Conservation (phyloP, 1,140 invertebrate species). For the Tetragonula clypearis region DNA sequence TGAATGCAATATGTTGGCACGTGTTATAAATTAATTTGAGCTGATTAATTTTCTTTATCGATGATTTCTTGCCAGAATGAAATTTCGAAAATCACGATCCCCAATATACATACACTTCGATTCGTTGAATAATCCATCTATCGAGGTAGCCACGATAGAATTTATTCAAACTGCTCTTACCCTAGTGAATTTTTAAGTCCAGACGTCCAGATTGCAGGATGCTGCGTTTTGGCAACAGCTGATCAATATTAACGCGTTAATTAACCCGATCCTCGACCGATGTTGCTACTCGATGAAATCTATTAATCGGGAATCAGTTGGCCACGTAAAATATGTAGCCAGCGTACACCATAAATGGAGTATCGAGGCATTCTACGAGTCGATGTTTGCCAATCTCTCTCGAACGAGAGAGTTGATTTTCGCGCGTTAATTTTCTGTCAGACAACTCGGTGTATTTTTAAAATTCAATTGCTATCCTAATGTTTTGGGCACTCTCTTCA, state of each 20-base stretch:
- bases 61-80: not conserved
- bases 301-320: not conserved
- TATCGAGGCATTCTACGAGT: not conserved
- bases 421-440: too few relatives aligned
- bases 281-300: not conserved
- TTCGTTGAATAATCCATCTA: not conserved
- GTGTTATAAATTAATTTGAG: not conserved
- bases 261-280: not conserved
- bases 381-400: not conserved
- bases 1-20: not conserved
- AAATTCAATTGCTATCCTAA: too few relatives aligned
- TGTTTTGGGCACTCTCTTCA: too few relatives aligned
- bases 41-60: not conserved
- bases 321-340: not conserved
- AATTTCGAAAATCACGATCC: not conserved
- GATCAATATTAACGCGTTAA: slow-evolving; percentile 32
- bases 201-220: not conserved
- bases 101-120: not conserved
- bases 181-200: not conserved
- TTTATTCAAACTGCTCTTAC: not conserved
- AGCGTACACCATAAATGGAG: not conserved
- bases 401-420: too few relatives aligned
- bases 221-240: not conserved
- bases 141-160: not conserved
- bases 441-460: too few relatives aligned